Percentiles rank a stretch among this genome's conserved stretches.
These are phyloP conservation scores for Hydrozoanthus gracilis DNA, from an alignment of 92 coral and sea anemone species.

Conservation along the genomic window DNA sequence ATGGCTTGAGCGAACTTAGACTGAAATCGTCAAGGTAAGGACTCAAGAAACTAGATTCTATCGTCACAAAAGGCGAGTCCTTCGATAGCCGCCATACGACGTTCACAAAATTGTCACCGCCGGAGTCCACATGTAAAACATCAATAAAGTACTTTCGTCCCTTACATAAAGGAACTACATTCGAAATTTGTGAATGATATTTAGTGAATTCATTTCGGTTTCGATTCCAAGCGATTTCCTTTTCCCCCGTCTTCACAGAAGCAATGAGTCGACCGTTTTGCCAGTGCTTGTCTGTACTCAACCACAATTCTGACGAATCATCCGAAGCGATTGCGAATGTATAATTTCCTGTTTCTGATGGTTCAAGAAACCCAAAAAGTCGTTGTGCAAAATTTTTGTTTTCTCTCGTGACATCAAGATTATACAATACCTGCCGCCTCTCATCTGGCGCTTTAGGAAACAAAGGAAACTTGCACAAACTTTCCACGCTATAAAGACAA, in stretches of 20 bases:
- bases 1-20: neutral
- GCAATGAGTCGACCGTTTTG: conserved; percentile 20
- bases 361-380: conserved; percentile 27
- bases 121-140: conserved; percentile 11
- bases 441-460: conserved; percentile 32
- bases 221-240: neutral
- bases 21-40: conserved; percentile 23
- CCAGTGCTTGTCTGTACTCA: conserved; percentile 16
- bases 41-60: conserved; percentile 1
- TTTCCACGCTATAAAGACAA: conserved; percentile 27
- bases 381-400: conserved; percentile 23
- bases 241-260: conserved; percentile 18
- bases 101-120: conserved; percentile 22
- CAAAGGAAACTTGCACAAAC: conserved; percentile 19
- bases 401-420: conserved; percentile 8
- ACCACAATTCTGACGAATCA: conserved; percentile 30
- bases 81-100: conserved; percentile 13
- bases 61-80: neutral
- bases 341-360: conserved; percentile 14
- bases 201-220: neutral
- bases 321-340: conserved; percentile 33
- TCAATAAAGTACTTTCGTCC: conserved; percentile 23
- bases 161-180: neutral
- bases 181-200: conserved; percentile 13
- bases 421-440: neutral